Evolutionary conservation across 2,888 invertebrate species (phyloP).

Genomic region (Myathropa florea): DNA sequence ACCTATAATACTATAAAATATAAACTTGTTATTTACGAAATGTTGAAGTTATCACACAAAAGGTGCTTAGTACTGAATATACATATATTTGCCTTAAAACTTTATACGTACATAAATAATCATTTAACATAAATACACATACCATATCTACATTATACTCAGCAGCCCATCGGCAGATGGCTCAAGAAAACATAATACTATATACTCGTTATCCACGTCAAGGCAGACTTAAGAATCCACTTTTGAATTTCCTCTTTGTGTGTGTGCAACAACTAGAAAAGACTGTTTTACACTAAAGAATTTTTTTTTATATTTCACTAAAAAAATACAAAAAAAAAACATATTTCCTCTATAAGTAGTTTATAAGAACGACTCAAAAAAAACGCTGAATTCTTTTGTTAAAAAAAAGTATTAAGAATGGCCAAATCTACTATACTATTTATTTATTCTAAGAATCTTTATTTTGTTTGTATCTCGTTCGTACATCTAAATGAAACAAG

Average conservation of each 20-base stretch:
- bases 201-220: slow-evolving; percentile 28
- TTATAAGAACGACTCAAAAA: slow-evolving; percentile 11
- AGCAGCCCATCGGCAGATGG: neutral
- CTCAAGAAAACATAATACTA: neutral
- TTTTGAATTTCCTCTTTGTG: slow-evolving; percentile 47
- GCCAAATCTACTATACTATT: slow-evolving; percentile 69
- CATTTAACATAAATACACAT: neutral
- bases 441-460: slow-evolving; percentile 60
- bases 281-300: slow-evolving; percentile 69
- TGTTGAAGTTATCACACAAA: slow-evolving; percentile 39
- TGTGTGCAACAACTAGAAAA: slow-evolving; percentile 57
- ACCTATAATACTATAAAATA: neutral
- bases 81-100: slow-evolving; percentile 46
- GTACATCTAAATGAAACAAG: neutral
- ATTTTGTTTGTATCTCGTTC: slow-evolving; percentile 13
- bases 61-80: slow-evolving; percentile 53
- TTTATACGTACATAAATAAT: slow-evolving; percentile 15
- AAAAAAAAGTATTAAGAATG: slow-evolving; percentile 65
- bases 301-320: slow-evolving; percentile 28
- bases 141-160: neutral
- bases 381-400: slow-evolving; percentile 10
- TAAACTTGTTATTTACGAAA: neutral
- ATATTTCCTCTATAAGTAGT: slow-evolving; percentile 20
- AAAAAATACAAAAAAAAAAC: neutral
- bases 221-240: slow-evolving; percentile 12